Conservation (phyloP, 2,113 vertebrate species). For the Myotis lucifugus region DNA sequence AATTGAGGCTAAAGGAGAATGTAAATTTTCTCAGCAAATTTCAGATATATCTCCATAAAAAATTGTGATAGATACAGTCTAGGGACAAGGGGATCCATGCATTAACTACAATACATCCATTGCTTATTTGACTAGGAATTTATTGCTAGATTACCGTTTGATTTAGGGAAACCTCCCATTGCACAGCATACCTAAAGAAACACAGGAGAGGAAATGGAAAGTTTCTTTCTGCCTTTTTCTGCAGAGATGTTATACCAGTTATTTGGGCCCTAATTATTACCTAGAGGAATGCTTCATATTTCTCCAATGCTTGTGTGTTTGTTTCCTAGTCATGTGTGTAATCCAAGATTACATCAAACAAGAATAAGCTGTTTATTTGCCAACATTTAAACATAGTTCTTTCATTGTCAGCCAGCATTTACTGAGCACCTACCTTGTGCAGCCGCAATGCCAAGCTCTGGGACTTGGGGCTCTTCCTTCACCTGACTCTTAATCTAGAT, state of each 20-base stretch:
- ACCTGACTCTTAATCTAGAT: neutral
- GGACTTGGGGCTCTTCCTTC: neutral
- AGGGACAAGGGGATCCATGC: neutral
- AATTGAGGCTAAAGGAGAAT: neutral
- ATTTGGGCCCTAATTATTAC: neutral
- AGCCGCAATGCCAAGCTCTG: neutral
- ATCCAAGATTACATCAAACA: neutral
- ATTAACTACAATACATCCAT: neutral
- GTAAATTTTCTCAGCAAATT: slow-evolving; percentile 29
- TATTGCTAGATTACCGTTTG: neutral
- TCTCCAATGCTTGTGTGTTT: neutral
- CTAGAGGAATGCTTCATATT: neutral
- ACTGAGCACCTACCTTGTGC: neutral
- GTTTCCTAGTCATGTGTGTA: neutral
- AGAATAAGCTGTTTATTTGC: neutral
- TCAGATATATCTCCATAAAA: neutral
- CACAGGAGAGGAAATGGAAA: neutral
- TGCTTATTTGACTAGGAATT: neutral
- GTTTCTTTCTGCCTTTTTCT: neutral
- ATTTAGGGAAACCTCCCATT: neutral
- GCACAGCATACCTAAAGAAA: neutral
- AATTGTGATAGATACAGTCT: neutral
- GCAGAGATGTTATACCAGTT: neutral
- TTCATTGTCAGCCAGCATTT: neutral
- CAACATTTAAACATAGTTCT: neutral